Base-by-base conservation (phyloP, 2,888 invertebrate genomes). In the Acheta domesticus region DNA sequence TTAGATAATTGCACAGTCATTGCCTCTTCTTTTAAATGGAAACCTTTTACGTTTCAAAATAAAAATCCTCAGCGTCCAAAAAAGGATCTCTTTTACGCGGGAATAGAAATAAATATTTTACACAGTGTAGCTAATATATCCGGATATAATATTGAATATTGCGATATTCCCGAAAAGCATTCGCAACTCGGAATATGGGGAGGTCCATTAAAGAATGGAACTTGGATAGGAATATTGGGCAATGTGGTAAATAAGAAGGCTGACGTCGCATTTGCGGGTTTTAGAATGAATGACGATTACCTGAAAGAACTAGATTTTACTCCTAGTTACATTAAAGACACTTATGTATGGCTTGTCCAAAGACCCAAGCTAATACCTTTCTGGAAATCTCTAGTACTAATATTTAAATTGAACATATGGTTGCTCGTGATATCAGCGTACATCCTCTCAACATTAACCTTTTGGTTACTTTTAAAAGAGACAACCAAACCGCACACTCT, bases 241-340 rank as follows among this genome's bases (percentile, higher is more conserved):
- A 48, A 78, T 48, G 36, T 78, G 1, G 78, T 5, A 12, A n/a
- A 16, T 16, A 74, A 36, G 1, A 48, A n/a, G 12, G 74, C 78
- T n/a, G 78, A 78, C 19, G 74, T 78, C 12, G 21, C 74, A 48
- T 78, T 78, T 48, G 78, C 74, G 11, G 74, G 74, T 19, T 78
- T 62, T 14, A 73, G 74, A 48, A 23, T 78, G 14, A 48, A 78
- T 20, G 74, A 74, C 19, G 20, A 74, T 12, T 48, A 74, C 12
- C 20, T 19, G 2, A 48, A 73, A 12, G 14, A 21, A 4, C 48
- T 48, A 78, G 78, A 78, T 50, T 20, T 48, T 2, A 78, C 78
- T 74, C 20, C 74, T 3, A 48, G 74, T 48, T 78, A 78, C 74
- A 36, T 78, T n/a, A 48, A 78, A 11, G 48, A 74, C 48, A 62